Evolutionary conservation across 2,113 vertebrate genomes (phyloP).

Genomic region (Microcebus lehilahytsara): DNA sequence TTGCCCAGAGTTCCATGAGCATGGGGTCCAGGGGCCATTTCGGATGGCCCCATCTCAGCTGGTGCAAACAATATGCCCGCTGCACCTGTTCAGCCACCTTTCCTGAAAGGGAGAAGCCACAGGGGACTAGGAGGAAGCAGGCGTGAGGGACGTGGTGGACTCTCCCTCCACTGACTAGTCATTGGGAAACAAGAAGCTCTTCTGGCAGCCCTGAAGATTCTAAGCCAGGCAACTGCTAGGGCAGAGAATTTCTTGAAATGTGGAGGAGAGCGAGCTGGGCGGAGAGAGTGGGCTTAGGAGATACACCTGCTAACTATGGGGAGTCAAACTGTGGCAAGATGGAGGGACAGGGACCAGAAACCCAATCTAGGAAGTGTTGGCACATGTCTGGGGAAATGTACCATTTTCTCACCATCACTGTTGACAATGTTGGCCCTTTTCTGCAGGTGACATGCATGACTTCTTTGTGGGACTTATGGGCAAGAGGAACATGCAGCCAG

Average conservation of each 20-base stretch:
- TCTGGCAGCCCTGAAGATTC: background rate
- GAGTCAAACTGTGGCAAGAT: background rate
- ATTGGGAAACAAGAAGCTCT: background rate
- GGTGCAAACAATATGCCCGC: background rate
- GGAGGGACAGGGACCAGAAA: background rate
- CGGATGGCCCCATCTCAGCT: background rate
- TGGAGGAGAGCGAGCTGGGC: background rate
- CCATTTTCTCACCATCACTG: background rate
- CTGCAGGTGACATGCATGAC: slow-evolving; percentile 94
- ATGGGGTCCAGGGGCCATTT: background rate
- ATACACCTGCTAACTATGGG: background rate
- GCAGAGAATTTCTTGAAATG: background rate
- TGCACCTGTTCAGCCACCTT: background rate
- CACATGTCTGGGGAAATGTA: too few relatives aligned
- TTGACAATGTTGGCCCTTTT: background rate
- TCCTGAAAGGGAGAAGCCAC: background rate
- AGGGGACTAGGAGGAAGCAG: background rate
- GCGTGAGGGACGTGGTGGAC: background rate
- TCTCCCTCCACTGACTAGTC: background rate
- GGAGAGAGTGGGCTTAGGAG: background rate
- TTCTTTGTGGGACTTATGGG: slow-evolving; percentile 97
- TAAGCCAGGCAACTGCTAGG: background rate
- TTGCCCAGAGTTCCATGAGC: background rate
- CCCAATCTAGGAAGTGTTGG: background rate
- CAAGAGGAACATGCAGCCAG: slow-evolving; percentile 87